phyloP scores from a whole-genome alignment of 1,140 invertebrate species.

The Cheumatopsyche charites region DNA sequence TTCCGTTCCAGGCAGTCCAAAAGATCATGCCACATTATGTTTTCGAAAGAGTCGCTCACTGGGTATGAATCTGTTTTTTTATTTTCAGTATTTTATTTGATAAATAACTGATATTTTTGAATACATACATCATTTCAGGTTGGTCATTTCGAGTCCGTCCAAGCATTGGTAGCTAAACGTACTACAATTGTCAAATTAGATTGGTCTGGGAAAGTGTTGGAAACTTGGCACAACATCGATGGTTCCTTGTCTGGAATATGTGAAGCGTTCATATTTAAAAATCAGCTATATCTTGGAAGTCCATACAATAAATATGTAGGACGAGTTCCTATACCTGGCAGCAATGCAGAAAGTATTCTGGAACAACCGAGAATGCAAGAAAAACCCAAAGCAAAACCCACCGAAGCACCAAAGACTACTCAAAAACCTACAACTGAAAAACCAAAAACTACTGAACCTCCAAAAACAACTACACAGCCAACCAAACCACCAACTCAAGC shows the following conservation, averaged over 20 bases:
- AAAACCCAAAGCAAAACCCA: slow-evolving; percentile 23
- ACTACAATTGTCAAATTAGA: slow-evolving; percentile 66
- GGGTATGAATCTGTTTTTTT: slow-evolving; percentile 53
- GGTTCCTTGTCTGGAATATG: slow-evolving; percentile 58
- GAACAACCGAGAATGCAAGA: slow-evolving; percentile 39
- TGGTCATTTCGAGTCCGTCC: slow-evolving; percentile 56
- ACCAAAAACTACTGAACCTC: slow-evolving; percentile 13
- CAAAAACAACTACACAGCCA: slow-evolving; percentile 36
- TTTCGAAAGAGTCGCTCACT: slow-evolving; percentile 61
- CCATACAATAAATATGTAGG: slow-evolving; percentile 72
- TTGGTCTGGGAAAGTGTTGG: slow-evolving; percentile 70
- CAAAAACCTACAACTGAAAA: neutral
- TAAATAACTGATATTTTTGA: slow-evolving; percentile 6
- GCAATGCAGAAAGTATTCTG: slow-evolving; percentile 65
- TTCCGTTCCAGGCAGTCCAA: slow-evolving; percentile 65
- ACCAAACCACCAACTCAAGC: slow-evolving; percentile 47
- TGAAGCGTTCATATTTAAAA: slow-evolving; percentile 67
- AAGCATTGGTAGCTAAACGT: slow-evolving; percentile 51
- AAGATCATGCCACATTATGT: slow-evolving; percentile 65
- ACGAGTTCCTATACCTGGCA: slow-evolving; percentile 60
- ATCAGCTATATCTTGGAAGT: slow-evolving; percentile 65
- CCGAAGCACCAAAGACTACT: neutral
- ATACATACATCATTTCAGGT: slow-evolving; percentile 55
- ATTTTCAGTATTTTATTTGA: slow-evolving; percentile 10
- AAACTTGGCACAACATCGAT: slow-evolving; percentile 64